Evolutionary conservation across 1,140 invertebrate species (phyloP).

Genomic region (Potamilus streckersoni): DNA sequence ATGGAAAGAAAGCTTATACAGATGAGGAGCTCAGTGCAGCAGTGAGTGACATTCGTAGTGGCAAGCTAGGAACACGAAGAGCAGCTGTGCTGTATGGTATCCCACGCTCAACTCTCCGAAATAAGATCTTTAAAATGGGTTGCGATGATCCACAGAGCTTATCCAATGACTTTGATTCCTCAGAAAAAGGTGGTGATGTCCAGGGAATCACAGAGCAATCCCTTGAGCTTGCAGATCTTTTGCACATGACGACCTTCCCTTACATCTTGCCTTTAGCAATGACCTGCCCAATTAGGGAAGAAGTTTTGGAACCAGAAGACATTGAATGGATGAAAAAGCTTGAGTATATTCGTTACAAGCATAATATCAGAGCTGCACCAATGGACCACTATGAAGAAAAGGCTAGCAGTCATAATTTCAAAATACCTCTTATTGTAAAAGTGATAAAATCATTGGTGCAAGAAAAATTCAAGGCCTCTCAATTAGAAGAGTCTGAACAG

Average conservation of each 20-base stretch:
- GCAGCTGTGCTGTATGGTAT: slow-evolving; percentile 96
- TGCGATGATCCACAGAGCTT: slow-evolving; percentile 22
- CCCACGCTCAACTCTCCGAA: slow-evolving; percentile 92
- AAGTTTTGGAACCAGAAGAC: slow-evolving; percentile 18
- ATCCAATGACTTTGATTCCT: no score
- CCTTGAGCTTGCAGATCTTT: slow-evolving; percentile 43
- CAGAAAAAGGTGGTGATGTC: no score
- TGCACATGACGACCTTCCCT: slow-evolving; percentile 39
- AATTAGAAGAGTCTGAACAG: no score
- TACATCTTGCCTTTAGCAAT: slow-evolving; percentile 43
- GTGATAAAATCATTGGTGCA: no score
- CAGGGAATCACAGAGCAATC: no score
- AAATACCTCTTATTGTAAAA: no score
- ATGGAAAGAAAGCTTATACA: slow-evolving; percentile 80
- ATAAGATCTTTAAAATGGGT: slow-evolving; percentile 79
- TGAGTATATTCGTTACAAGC: slow-evolving; percentile 59
- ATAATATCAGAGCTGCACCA: slow-evolving; percentile 51
- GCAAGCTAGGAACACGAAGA: slow-evolving; percentile 89
- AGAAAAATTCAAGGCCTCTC: no score
- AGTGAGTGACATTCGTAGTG: slow-evolving; percentile 90
- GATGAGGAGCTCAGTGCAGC: slow-evolving; percentile 92
- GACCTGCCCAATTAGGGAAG: slow-evolving; percentile 19
- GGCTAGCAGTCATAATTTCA: no score
- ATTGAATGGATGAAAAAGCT: slow-evolving; percentile 46
- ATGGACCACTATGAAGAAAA: slow-evolving; percentile 29